These are phyloP conservation scores for Drosophila mimetica DNA, from an alignment of 2,888 invertebrate genomes.

Conservation along the genomic window DNA sequence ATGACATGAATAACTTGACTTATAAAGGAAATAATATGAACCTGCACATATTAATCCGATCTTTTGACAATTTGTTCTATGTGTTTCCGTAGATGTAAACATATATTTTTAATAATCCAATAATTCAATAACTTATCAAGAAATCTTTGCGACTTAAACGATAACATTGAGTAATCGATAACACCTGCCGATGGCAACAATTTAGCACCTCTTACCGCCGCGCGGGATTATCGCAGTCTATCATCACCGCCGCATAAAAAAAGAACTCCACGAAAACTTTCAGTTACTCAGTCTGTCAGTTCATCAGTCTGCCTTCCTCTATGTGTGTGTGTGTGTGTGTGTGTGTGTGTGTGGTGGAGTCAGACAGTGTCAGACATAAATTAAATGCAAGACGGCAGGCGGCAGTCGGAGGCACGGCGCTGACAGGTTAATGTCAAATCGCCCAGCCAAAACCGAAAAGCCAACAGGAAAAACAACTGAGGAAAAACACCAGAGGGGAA, in stretches of 20 bases:
- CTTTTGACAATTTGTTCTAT: no score
- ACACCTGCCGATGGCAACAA: constrained; percentile 13
- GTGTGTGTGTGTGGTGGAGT: constrained; percentile 1
- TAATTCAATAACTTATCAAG: no score
- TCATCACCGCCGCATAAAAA: constrained; percentile 18
- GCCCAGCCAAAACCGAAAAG: constrained; percentile 58
- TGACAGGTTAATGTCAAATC: constrained; percentile 77
- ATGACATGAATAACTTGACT: no score
- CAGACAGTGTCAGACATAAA: constrained; percentile 48
- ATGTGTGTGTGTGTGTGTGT: background rate
- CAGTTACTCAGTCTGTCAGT: constrained; percentile 36
- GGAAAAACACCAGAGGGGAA: background rate
- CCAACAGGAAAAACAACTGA: constrained; percentile 42
- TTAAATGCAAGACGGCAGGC: constrained; percentile 57
- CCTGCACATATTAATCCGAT: no score
- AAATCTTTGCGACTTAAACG: background rate
- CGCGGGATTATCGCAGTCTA: constrained; percentile 25
- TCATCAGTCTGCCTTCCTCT: constrained; percentile 16
- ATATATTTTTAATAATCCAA: no score
- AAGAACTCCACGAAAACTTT: constrained; percentile 22
- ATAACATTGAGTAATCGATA: constrained; percentile 10
- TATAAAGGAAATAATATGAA: no score
- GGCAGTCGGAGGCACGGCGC: constrained; percentile 48
- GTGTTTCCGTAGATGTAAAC: no score
- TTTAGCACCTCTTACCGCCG: constrained; percentile 1